A percentile compares a stretch with the other conserved stretches of the same genome.
These are phyloP conservation scores for Illadopsis cleaveri DNA, from an alignment of 2,113 vertebrate genomes.

Conservation along the genomic window DNA sequence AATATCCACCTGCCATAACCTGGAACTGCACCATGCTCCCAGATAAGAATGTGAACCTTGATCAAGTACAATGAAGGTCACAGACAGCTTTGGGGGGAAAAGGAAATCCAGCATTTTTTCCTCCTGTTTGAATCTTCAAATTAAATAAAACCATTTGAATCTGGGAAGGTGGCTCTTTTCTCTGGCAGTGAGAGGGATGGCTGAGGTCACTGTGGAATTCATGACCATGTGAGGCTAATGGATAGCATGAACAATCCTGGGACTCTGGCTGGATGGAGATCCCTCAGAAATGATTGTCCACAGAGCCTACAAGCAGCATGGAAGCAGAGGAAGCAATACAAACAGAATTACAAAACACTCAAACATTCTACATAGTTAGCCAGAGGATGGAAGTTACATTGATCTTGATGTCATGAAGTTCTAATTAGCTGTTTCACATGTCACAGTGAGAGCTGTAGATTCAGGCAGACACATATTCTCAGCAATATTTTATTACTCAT, in stretches of 20 bases:
- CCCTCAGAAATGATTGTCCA: background rate
- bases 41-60: background rate
- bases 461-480: background rate
- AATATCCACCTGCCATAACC: background rate
- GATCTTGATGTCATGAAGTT: background rate
- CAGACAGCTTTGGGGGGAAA: background rate
- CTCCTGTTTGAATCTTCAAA: background rate
- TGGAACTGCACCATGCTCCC: background rate
- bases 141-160: background rate
- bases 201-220: background rate
- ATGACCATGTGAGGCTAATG: background rate
- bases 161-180: background rate
- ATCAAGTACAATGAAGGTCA: background rate
- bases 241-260: background rate
- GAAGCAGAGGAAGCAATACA: background rate
- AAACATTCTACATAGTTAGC: background rate
- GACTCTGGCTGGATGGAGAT: background rate
- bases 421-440: background rate
- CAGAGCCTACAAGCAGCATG: background rate
- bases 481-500: background rate
- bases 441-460: background rate
- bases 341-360: background rate
- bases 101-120: background rate
- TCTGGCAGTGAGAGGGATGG: background rate
- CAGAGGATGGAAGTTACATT: background rate